Evolutionary conservation across 1,140 invertebrate species (phyloP).

Genomic region (Cotesia typhae): DNA sequence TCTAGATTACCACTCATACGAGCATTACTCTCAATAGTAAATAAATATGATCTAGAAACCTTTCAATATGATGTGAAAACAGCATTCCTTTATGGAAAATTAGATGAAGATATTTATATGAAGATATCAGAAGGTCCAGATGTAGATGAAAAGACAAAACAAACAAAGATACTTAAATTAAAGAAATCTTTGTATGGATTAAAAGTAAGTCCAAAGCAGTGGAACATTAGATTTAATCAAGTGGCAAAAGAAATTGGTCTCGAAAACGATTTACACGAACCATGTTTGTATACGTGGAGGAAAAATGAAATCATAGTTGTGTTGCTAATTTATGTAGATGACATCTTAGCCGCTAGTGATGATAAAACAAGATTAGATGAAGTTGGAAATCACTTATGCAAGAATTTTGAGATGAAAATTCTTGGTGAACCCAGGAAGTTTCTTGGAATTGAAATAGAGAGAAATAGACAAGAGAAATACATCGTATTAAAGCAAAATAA

Average conservation of each 20-base stretch:
- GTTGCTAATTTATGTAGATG: constrained; percentile 33
- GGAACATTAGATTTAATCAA: constrained; percentile 36
- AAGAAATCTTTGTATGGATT: constrained; percentile 50
- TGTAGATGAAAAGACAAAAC: not conserved
- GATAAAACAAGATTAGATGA: constrained; percentile 21
- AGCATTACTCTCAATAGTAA: too few species aligned
- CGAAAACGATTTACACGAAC: constrained; percentile 41
- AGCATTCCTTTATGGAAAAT: not conserved
- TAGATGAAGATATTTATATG: constrained; percentile 45
- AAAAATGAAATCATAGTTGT: constrained; percentile 17
- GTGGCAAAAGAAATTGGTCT: constrained; percentile 17
- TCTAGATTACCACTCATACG: constrained; percentile 23
- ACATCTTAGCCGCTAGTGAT: constrained; percentile 28
- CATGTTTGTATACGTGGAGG: constrained; percentile 52
- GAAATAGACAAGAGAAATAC: constrained; percentile 22
- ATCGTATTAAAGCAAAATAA: constrained; percentile 21
- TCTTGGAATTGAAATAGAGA: constrained; percentile 22
- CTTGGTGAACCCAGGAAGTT: constrained; percentile 29
- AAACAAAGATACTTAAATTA: constrained; percentile 41
- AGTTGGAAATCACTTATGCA: constrained; percentile 13
- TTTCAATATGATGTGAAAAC: not conserved
- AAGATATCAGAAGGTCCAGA: not conserved
- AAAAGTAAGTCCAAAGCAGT: not conserved
- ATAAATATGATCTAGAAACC: too few species aligned
- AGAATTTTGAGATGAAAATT: constrained; percentile 28